A percentile compares a stretch with the other conserved stretches of the same genome.
Evolutionary conservation across 2,113 vertebrate genomes (phyloP).

Genomic region (Labrus mixtus): DNA sequence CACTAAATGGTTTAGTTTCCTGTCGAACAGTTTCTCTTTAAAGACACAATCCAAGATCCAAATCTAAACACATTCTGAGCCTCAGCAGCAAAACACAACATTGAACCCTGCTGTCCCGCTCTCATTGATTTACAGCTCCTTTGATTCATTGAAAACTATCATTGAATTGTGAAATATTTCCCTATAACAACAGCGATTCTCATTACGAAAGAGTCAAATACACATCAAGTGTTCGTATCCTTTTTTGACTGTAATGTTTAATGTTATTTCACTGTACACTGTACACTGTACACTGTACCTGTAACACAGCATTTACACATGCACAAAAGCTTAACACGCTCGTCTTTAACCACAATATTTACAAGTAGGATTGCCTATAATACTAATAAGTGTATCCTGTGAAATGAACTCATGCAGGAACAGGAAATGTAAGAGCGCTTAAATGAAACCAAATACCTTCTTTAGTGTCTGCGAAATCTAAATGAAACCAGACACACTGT

Average conservation of each 20-base stretch:
- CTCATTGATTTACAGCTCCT: background rate
- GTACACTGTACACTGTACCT: too few species aligned
- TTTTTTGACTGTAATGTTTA: too few species aligned
- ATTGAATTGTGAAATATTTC: background rate
- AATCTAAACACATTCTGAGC: background rate
- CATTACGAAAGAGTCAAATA: background rate
- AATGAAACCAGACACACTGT: background rate
- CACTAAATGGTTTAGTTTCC: too few species aligned
- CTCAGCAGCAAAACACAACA: background rate
- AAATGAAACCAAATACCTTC: constrained; percentile 22
- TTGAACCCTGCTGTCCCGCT: background rate
- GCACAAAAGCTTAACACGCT: too few species aligned
- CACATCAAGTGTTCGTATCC: too few species aligned
- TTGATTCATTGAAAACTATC: background rate
- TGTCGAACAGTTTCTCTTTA: background rate
- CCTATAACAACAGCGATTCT: background rate
- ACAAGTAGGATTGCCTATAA: too few species aligned
- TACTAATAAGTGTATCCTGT: too few species aligned
- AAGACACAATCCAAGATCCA: background rate
- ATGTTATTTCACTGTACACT: too few species aligned
- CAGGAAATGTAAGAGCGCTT: background rate
- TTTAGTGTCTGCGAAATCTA: too few species aligned
- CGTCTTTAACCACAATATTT: too few species aligned
- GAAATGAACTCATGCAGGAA: too few species aligned
- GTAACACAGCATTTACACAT: too few species aligned